A percentile compares a stretch with the other conserved stretches of the same genome.
Conservation (phyloP, 2,888 invertebrate genomes). For the Carpatolechia fugitivella region DNA sequence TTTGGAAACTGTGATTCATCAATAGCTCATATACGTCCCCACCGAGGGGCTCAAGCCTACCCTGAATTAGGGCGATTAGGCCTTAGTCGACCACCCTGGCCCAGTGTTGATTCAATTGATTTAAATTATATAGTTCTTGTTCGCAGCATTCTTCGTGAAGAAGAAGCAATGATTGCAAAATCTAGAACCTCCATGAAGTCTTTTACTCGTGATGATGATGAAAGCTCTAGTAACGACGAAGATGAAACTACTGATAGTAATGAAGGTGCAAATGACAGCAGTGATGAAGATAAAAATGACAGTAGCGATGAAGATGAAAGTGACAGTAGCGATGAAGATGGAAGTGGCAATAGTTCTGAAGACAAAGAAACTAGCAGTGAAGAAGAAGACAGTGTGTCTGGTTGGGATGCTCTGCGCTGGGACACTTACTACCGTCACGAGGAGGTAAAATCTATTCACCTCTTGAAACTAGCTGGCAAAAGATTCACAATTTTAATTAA, state of each 20-base stretch:
- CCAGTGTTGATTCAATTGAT: background rate
- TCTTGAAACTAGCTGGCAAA: no score
- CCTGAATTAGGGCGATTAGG: no score
- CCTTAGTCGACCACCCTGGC: no score
- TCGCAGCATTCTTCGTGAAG: slow-evolving; percentile 36
- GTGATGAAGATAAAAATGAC: background rate
- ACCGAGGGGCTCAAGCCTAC: no score
- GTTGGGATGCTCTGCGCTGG: slow-evolving; percentile 33
- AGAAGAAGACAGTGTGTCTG: background rate
- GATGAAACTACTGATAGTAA: background rate
- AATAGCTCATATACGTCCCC: no score
- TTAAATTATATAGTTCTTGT: background rate
- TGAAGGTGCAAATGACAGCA: background rate
- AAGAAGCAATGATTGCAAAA: slow-evolving; percentile 31
- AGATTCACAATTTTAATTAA: no score
- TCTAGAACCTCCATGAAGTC: slow-evolving; percentile 13
- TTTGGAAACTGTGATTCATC: background rate
- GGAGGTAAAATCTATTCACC: slow-evolving; percentile 26
- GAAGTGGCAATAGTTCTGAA: background rate
- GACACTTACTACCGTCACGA: slow-evolving; percentile 37
- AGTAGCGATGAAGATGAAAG: background rate
- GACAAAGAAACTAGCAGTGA: background rate
- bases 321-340: background rate
- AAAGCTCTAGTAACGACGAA: background rate
- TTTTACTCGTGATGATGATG: background rate